A percentile compares a stretch with the other conserved stretches of the same genome.
These are phyloP conservation scores for Heliconius charithonia DNA, from an alignment of 2,888 invertebrate species.

Conservation along the genomic window DNA sequence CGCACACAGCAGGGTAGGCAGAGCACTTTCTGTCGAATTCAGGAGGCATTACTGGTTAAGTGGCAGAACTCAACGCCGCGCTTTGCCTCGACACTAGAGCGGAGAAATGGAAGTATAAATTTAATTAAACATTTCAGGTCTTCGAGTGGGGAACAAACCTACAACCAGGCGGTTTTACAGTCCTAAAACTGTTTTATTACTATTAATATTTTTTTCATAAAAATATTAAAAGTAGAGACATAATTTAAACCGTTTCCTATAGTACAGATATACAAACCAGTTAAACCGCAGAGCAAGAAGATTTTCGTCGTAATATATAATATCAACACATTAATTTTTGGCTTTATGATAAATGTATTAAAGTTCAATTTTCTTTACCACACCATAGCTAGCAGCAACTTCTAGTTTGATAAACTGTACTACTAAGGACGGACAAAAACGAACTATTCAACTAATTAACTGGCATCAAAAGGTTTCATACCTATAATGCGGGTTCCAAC, in stretches of 20 bases:
- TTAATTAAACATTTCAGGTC: too few relatives aligned
- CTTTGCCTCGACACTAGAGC: too few relatives aligned
- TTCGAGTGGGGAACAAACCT: too few relatives aligned
- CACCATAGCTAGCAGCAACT: conserved; percentile 17
- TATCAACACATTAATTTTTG: background rate
- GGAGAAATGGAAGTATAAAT: too few relatives aligned
- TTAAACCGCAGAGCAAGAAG: conserved; percentile 32
- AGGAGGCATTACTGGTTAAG: too few relatives aligned
- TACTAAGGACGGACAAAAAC: conserved; percentile 48
- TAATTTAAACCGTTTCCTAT: background rate
- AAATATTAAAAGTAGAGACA: too few relatives aligned
- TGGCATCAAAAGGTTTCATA: conserved; percentile 56
- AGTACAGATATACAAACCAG: conserved; percentile 28
- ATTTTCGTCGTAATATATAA: conserved; percentile 30
- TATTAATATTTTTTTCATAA: too few relatives aligned
- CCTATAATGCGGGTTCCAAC: conserved; percentile 44
- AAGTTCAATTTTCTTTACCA: background rate
- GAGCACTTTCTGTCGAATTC: too few relatives aligned
- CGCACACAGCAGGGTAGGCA: too few relatives aligned
- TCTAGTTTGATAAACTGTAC: conserved; percentile 41
- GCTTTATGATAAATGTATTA: background rate
- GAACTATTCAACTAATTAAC: conserved; percentile 60
- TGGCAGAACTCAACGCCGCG: too few relatives aligned
- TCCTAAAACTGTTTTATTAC: too few relatives aligned
- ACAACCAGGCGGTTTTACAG: too few relatives aligned